Base-by-base conservation (phyloP, 2,113 vertebrate species). In the Scomber scombrus region DNA sequence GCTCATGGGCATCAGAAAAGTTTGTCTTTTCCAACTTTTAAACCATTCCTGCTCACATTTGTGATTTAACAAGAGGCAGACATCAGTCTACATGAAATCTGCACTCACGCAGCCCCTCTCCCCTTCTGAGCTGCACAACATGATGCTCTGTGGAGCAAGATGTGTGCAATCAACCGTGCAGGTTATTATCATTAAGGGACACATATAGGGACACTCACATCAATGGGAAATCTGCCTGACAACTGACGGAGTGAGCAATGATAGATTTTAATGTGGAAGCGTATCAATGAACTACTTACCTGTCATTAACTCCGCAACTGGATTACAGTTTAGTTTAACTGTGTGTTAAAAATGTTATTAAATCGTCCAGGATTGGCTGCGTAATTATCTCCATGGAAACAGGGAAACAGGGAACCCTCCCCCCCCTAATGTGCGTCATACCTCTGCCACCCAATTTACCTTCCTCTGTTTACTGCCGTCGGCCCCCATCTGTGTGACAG, bases 391-490 rank as follows among this genome's bases (percentile, higher is more conserved):
- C 57, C 71, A 82, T 82, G 84, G 88, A 81, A 87, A 81, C 75
- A 49, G 80, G 81, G 73, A 65, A 45, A 11, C 72, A 50, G n/a
- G n/a, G n/a, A n/a, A n/a, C n/a, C n/a, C n/a, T n/a, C 76, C 19
- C 11, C 16, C 4, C 8, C 47, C 13, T 0, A 1, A 40, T 31
- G 18, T 77, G 76, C 66, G 85, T 87, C 84, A 92, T 72, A 78
- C 72, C 61, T 69, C 65, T 71, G 78, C 46, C 54, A 51, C 58
- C 23, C n/a, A 71, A 80, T 89, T 87, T 74, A 95, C 94, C 93
- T 93, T 92, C 66, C 74, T 90, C 82, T 47, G 89, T 85, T 93
- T 94, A 77, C 93, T 95, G 64, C 85, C 88, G 87, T 94, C 92
- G 85, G 91, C 85, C 65, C 94, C 95, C 95, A 95, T 95, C 66